Evolutionary conservation across 2,113 vertebrate species (phyloP).

Genomic region (Silurus glanis): DNA sequence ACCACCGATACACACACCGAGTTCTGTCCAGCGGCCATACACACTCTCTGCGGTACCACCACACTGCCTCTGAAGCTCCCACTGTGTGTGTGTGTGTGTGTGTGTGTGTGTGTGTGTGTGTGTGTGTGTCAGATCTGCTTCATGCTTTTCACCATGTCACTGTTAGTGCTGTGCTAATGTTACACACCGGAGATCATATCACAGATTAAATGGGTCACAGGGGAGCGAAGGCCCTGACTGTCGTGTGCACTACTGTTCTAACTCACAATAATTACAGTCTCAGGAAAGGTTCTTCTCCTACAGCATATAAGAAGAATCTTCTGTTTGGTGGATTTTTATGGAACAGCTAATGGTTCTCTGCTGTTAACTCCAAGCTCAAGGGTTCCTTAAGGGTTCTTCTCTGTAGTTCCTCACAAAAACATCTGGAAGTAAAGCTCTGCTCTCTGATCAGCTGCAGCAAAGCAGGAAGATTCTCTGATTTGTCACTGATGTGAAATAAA

Average conservation of each 20-base stretch:
- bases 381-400: neutral
- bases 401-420: neutral
- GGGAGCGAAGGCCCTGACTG: neutral
- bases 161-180: constrained; percentile 5
- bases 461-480: neutral
- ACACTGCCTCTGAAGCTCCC: neutral
- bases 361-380: neutral
- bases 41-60: constrained; percentile 65
- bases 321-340: neutral
- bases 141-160: constrained; percentile 16
- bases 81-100: neutral
- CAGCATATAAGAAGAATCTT: neutral
- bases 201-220: neutral
- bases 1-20: constrained; percentile 60
- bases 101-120: neutral
- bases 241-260: neutral
- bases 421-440: neutral
- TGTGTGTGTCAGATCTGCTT: neutral
- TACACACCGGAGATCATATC: constrained; percentile 7
- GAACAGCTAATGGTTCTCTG: neutral
- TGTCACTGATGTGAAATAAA: neutral
- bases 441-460: neutral
- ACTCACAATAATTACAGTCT: neutral
- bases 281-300: neutral
- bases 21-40: constrained; percentile 62